phyloP scores from a whole-genome alignment of 2,113 vertebrate genomes.

The Xerus inauris region DNA sequence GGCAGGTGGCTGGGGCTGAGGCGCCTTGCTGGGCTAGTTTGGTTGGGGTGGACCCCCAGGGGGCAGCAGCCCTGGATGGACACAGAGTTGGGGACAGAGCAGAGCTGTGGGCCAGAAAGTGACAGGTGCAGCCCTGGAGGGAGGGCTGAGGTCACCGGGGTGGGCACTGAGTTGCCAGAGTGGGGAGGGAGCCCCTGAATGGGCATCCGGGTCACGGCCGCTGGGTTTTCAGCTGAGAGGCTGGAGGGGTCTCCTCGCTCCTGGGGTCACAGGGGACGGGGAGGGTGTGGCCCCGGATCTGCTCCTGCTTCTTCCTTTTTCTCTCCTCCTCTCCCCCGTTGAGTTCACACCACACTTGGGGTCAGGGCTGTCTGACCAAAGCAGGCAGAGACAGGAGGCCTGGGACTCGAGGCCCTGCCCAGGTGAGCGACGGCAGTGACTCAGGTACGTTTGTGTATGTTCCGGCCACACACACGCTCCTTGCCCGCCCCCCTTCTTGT shows the following conservation, averaged over 20 bases:
- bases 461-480: not conserved
- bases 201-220: not conserved
- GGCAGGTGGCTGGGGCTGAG: not conserved
- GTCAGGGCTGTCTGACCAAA: not conserved
- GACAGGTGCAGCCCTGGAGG: not conserved
- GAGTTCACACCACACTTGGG: not conserved
- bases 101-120: not conserved
- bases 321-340: not conserved
- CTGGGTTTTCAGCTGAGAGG: not conserved
- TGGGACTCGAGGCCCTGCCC: not conserved
- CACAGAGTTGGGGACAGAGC: not conserved
- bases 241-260: not conserved
- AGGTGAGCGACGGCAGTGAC: not conserved
- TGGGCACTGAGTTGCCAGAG: not conserved
- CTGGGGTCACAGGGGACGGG: too few species aligned
- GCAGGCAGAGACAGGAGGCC: not conserved
- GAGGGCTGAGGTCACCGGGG: not conserved
- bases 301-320: not conserved
- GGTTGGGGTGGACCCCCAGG: not conserved
- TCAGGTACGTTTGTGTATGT: too few species aligned
- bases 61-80: not conserved
- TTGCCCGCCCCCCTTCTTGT: not conserved
- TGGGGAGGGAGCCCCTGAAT: too few species aligned
- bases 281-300: not conserved
- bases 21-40: not conserved